These are phyloP conservation scores for Neuroterus valhalla DNA, from an alignment of 1,140 invertebrate genomes.

Conservation along the genomic window DNA sequence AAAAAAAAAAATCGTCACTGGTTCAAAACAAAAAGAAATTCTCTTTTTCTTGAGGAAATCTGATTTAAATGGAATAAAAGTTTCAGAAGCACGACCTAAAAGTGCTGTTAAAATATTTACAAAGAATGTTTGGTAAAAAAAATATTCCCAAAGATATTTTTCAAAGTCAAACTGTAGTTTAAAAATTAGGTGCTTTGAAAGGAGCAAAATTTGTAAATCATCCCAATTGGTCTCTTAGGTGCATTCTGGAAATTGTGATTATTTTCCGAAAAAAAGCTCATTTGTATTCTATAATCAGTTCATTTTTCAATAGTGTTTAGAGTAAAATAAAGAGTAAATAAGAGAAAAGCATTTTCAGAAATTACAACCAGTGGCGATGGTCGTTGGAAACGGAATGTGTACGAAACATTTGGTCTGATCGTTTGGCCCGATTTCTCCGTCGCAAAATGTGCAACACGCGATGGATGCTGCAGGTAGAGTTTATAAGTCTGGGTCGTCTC, in stretches of 20 bases:
- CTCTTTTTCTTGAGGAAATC: neutral
- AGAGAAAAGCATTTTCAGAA: neutral
- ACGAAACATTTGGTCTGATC: constrained; percentile 19
- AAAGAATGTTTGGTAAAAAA: constrained; percentile 4
- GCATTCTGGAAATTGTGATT: no score
- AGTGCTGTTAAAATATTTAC: constrained; percentile 2
- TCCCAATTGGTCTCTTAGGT: constrained; percentile 9
- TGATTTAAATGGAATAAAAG: neutral
- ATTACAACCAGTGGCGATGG: neutral
- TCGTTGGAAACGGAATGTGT: constrained; percentile 21
- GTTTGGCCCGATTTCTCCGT: constrained; percentile 21
- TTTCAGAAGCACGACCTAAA: neutral
- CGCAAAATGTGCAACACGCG: constrained; percentile 17
- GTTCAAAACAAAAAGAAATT: neutral
- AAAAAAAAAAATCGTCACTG: neutral
- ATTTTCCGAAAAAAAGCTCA: constrained; percentile 55
- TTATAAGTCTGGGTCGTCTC: constrained; percentile 22
- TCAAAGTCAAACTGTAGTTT: constrained; percentile 27
- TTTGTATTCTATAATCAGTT: neutral
- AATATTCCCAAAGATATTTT: neutral
- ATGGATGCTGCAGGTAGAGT: constrained; percentile 17
- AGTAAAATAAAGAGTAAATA: neutral
- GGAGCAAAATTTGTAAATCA: neutral
- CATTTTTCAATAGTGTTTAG: neutral
- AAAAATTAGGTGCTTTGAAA: neutral